These are phyloP conservation scores for Cantharis flavilabris DNA, from an alignment of 2,888 invertebrate genomes.

Conservation along the genomic window DNA sequence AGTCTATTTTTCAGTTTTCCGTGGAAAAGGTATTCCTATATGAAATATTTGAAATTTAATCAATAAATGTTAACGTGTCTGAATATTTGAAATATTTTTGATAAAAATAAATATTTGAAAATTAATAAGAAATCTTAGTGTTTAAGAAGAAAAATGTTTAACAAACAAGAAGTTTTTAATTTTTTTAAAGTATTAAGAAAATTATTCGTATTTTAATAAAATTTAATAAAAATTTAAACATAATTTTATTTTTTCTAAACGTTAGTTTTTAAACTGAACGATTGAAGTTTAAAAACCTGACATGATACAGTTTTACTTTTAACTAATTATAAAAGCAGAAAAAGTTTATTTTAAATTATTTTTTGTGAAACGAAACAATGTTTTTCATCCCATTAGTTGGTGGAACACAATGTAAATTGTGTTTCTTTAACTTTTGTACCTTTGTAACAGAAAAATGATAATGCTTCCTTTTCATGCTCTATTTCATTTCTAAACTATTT, in stretches of 20 bases:
- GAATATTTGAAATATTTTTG: neutral
- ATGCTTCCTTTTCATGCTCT: neutral
- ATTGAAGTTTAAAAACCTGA: neutral
- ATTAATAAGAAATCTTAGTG: neutral
- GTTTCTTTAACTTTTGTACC: neutral
- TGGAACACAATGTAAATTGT: neutral
- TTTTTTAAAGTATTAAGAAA: too few species aligned
- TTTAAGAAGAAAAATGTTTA: neutral
- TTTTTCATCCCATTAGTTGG: neutral
- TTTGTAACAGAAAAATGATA: neutral
- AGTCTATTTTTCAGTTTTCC: neutral
- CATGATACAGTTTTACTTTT: neutral
- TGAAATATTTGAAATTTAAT: neutral
- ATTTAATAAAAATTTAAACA: neutral
- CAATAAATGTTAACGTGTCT: neutral
- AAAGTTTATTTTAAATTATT: neutral
- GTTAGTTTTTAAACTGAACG: neutral
- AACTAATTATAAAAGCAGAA: neutral
- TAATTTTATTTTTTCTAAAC: neutral
- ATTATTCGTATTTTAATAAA: too few species aligned
- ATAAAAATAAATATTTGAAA: neutral
- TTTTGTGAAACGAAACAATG: neutral
- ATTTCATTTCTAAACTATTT: neutral
- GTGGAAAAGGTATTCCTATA: neutral
- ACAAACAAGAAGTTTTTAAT: too few species aligned